phyloP scores from a whole-genome alignment of 2,113 vertebrate genomes.

The Aegotheles bennettii region DNA sequence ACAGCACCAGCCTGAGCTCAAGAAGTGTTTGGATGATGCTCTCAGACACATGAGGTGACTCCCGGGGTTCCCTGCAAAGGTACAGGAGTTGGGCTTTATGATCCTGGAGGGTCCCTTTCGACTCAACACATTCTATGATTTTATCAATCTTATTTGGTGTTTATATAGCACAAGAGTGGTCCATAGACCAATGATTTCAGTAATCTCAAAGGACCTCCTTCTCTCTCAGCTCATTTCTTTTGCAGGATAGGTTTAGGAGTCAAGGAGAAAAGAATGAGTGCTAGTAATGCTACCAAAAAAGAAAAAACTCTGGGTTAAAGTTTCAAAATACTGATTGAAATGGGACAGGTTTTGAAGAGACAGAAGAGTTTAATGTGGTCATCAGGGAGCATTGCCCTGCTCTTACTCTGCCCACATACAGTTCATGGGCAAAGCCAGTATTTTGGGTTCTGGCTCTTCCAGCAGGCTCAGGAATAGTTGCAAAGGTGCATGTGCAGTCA shows the following conservation, averaged over 20 bases:
- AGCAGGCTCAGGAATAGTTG: neutral
- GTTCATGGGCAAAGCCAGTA: accelerated
- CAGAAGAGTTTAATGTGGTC: neutral
- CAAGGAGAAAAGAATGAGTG: neutral
- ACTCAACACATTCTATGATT: too few relatives aligned
- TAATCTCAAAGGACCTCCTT: neutral
- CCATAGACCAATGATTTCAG: accelerated
- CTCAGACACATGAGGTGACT: too few relatives aligned
- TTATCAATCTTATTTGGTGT: neutral
- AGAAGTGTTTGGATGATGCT: too few relatives aligned
- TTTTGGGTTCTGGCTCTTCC: neutral
- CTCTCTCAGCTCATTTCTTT: neutral
- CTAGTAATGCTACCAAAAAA: neutral
- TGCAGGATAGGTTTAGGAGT: neutral
- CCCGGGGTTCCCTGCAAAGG: too few relatives aligned
- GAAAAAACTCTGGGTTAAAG: neutral
- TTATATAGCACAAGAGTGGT: neutral
- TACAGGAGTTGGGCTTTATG: too few relatives aligned
- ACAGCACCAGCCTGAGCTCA: too few relatives aligned
- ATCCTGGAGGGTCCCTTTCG: too few relatives aligned
- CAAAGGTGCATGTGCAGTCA: accelerated
- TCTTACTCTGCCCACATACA: neutral
- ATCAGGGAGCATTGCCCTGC: accelerated
- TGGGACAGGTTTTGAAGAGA: neutral
- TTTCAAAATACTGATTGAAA: neutral